Evolutionary conservation across 2,113 vertebrate species (phyloP).

Genomic region (Dromas ardeola): DNA sequence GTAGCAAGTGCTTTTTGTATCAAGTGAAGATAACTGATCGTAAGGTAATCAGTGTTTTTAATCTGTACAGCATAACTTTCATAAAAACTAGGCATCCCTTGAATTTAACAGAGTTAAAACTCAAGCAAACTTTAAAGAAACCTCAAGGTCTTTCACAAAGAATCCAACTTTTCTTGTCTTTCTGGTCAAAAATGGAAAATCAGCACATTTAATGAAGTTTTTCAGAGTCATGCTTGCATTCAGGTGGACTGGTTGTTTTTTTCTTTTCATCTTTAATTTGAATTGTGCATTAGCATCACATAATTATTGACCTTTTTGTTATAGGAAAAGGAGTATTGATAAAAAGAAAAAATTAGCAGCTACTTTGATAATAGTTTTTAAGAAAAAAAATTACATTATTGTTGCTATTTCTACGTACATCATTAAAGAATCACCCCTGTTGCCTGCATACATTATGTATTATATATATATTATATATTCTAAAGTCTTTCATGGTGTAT

Average conservation of each 20-base stretch:
- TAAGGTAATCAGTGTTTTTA: background rate
- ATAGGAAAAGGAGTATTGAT: background rate
- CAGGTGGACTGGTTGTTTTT: background rate
- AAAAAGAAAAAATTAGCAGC: background rate
- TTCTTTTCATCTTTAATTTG: background rate
- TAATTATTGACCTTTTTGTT: background rate
- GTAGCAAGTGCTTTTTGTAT: constrained; percentile 40
- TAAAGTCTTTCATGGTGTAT: background rate
- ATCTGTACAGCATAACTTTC: background rate
- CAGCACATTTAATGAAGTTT: background rate
- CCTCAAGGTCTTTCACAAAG: background rate
- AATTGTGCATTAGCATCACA: background rate
- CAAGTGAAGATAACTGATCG: constrained; percentile 60
- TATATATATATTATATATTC: background rate
- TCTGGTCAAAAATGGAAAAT: background rate
- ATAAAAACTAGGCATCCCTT: background rate
- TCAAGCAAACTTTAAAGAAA: background rate
- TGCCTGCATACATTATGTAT: background rate
- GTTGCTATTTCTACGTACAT: background rate
- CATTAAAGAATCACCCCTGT: background rate
- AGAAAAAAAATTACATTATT: background rate
- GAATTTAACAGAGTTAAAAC: background rate
- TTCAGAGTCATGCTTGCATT: background rate
- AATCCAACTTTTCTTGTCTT: background rate
- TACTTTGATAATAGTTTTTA: background rate